Evolutionary conservation across 2,797 vertebrate species (phyloP), one percentile per base, ranked within the genome.

Genomic region (Buceros bicornis): DNA sequence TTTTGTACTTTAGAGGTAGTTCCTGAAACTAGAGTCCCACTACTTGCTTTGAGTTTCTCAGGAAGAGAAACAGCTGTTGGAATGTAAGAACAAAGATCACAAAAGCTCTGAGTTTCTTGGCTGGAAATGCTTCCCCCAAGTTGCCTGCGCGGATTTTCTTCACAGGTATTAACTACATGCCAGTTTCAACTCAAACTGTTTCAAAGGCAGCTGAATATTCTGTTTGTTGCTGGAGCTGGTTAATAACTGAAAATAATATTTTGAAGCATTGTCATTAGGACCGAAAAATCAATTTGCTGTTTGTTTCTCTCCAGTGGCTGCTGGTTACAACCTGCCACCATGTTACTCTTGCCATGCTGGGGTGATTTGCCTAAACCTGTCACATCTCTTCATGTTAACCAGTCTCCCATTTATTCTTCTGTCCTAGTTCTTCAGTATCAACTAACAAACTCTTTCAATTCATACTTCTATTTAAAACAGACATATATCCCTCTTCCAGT

Each of bases 11-110:
- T 85, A 77, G 61, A 71, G 40, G 31, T 19, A 72, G 66, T 50
- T 93, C 54, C 66, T 79, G 33, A 82, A 82, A 72, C 31, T 87
- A 28, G 4, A 53, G 29, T 72, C 54, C 29, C 42, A 12, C 33
- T 89, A 66, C 56, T 29, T 40, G 50, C 70, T 86, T 78, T 81
- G 65, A 76, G 47, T 65, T 92, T 65, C 78, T 84, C 43, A 58
- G 74, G 35, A 93, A 74, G 77, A 87, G 84, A 92, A 93, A 87
- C 54, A 93, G 66, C 54, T 74, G n/a, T 18, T 65, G 64, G 47
- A 74, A 76, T 90, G 74, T 50, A 79, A 48, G 77, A 88, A 69
- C 25, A 76, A 87, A 87, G 73, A 33, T 76, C 70, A 69, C 57
- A 88, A 60, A 82, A 84, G 8, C 28, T 43, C 70, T 12, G 7